phyloP scores from a whole-genome alignment of 2,113 vertebrate species.

The Natator depressus region DNA sequence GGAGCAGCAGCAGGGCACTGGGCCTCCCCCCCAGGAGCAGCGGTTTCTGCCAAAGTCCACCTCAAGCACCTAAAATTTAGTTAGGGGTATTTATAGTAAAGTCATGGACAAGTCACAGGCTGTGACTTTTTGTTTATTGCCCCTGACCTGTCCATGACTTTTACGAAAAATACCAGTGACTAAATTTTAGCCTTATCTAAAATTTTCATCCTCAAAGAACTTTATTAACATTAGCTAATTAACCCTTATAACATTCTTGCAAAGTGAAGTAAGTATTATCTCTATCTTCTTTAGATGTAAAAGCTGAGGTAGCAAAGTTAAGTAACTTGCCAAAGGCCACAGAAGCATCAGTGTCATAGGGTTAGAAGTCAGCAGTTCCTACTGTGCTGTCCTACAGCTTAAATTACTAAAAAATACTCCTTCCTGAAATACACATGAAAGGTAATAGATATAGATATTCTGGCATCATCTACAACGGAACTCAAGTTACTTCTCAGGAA shows the following conservation, averaged over 20 bases:
- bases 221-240: constrained; percentile 9
- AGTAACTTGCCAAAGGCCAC: not conserved
- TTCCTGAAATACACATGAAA: not conserved
- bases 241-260: not conserved
- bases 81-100: not conserved
- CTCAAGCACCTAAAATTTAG: not conserved
- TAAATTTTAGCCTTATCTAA: not conserved
- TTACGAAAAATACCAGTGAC: too few relatives aligned
- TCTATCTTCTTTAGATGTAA: not conserved
- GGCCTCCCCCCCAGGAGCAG: too few relatives aligned
- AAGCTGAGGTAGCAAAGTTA: not conserved
- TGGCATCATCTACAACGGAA: not conserved
- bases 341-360: not conserved
- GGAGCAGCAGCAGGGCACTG: too few relatives aligned
- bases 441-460: not conserved
- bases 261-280: not conserved
- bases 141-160: too few relatives aligned
- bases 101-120: too few relatives aligned
- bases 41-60: too few relatives aligned
- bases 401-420: not conserved
- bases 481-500: not conserved
- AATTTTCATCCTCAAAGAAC: not conserved
- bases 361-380: not conserved
- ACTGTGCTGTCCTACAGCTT: not conserved
- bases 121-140: too few relatives aligned